Base-by-base conservation (phyloP, 2,113 vertebrate genomes). In the Saccopteryx bilineata region DNA sequence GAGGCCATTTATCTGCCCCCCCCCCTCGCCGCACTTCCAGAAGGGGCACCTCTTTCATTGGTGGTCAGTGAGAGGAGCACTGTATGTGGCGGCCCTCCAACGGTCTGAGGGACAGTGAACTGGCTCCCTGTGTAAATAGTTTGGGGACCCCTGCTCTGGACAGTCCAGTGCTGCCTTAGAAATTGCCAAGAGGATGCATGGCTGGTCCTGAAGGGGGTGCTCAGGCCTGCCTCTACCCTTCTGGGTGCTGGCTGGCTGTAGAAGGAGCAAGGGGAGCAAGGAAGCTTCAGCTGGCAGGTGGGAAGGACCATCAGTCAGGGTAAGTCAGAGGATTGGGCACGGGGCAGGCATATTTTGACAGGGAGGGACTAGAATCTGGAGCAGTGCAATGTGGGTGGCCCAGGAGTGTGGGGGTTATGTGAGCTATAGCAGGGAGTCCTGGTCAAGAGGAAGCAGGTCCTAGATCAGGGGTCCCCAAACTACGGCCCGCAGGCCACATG, bases 281-380 rank as follows among this genome's bases (percentile, higher is more conserved):
- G 31, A 31, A 48, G 28, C 58, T 65, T 15, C 12, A 19, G 9
- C 26, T 4, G 21, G 5, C 11, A 8, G 39, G 50, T 7, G 3
- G 39, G 80, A 46, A n/a, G 17, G 11, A 5, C 84, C 4, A 0
- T 28, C 4, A 8, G 14, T 0, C 0, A 0, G 12, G 1, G 26
- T 3, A 5, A 52, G 11, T 65, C n/a, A 4, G 26, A 46, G 80
- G 17, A 19, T 5, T 3, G 31, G 69, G 48, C 60, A 0, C 0
- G 2, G 3, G 66, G 33, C 19, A 63, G 33, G 69, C 4, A 1
- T 0, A 5, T 17, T 26, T 5, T 2, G 14, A 52, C 9, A 7
- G 52, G n/a, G 12, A 61, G 39, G 60, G 66, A 4, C 15, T 19
- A 21, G 87, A 65, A 24, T 56, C 61, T 68, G 61, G 72, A 69